phyloP scores from a whole-genome alignment of 2,888 invertebrate species.

The Oligia latruncula region DNA sequence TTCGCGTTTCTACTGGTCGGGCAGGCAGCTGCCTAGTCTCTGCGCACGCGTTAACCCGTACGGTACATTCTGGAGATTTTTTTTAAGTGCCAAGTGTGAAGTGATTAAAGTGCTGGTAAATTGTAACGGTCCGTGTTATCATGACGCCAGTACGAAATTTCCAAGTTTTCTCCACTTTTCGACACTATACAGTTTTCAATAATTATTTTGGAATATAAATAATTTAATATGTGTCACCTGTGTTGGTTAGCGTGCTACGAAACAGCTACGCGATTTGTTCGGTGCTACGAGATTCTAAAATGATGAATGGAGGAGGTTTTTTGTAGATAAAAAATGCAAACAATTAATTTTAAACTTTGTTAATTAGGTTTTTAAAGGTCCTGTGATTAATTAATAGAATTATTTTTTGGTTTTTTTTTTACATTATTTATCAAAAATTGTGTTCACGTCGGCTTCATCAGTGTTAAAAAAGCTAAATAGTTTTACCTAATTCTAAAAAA shows the following conservation, averaged over 20 bases:
- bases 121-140: constrained; percentile 84
- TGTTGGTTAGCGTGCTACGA: constrained; percentile 74
- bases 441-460: neutral
- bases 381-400: neutral
- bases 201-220: constrained; percentile 50
- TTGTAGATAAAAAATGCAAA: neutral
- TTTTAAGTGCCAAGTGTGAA: constrained; percentile 82
- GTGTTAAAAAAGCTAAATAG: neutral
- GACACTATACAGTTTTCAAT: constrained; percentile 67
- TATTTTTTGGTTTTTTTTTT: neutral
- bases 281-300: constrained; percentile 66
- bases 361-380: neutral
- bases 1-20: constrained; percentile 68
- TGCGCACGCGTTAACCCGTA: constrained; percentile 77
- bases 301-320: constrained; percentile 38
- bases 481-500: neutral
- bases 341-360: neutral
- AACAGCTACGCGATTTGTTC: constrained; percentile 59
- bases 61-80: constrained; percentile 80
- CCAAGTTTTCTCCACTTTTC: constrained; percentile 70
- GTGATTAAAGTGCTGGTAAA: constrained; percentile 80
- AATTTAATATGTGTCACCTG: constrained; percentile 60
- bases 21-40: constrained; percentile 77
- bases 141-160: constrained; percentile 83
- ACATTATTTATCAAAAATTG: neutral